Conservation (phyloP, 2,113 vertebrate species). For the Rhinogobius similis region DNA sequence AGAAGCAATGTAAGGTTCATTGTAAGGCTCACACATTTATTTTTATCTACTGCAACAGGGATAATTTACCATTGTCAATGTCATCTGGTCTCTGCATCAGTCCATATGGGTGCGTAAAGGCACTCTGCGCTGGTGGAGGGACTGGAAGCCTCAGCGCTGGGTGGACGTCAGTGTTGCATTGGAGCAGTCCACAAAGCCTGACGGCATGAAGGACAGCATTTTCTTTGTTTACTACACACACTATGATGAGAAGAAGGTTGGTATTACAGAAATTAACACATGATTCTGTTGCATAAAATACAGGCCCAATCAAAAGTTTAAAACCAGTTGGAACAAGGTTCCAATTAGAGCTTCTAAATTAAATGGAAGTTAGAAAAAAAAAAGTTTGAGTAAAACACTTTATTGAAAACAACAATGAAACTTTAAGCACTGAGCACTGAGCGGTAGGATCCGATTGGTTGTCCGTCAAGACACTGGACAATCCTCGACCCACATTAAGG, state of each 20-base stretch:
- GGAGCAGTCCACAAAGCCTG: conserved; percentile 87
- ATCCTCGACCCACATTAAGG: no score
- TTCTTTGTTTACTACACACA: conserved; percentile 94
- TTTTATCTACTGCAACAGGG: not conserved
- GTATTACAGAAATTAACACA: not conserved
- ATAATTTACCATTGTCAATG: not conserved
- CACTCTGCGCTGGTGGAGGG: conserved; percentile 91
- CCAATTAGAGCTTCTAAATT: no score
- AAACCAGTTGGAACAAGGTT: no score
- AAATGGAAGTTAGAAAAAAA: no score
- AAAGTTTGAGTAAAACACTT: no score
- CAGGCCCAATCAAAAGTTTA: no score
- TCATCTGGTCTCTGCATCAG: conserved; percentile 59
- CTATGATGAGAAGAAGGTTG: conserved; percentile 93
- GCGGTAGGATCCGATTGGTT: no score
- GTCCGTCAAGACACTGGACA: no score
- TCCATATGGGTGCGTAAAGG: conserved; percentile 93
- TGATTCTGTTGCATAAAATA: not conserved
- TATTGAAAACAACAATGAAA: no score
- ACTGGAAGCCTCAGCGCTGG: conserved; percentile 93
- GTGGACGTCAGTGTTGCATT: conserved; percentile 88
- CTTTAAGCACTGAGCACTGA: no score
- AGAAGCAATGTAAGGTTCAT: conserved; percentile 75
- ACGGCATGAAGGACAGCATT: conserved; percentile 86
- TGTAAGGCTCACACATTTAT: not conserved